These are phyloP conservation scores for Natator depressus DNA, from an alignment of 2,113 vertebrate species.

Conservation along the genomic window DNA sequence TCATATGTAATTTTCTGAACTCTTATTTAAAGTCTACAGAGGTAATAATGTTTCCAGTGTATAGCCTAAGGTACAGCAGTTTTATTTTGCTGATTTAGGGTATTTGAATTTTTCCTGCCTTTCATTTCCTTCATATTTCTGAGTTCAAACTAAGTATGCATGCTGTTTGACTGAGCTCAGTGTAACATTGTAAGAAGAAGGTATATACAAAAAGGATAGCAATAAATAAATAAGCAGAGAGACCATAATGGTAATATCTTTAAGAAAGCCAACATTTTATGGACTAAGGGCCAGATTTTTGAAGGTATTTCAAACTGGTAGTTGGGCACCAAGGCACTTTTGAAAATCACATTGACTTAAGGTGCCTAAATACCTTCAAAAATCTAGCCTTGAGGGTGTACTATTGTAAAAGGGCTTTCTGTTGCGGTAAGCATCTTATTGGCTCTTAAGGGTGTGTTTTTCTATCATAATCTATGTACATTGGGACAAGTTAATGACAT, in stretches of 20 bases:
- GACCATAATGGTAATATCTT: not conserved
- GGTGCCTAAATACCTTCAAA: constrained; percentile 31
- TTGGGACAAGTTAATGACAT: not conserved
- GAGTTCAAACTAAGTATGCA: not conserved
- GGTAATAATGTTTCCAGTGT: constrained; percentile 39
- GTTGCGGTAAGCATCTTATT: constrained; percentile 18
- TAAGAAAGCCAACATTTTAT: not conserved
- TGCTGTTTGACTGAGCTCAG: not conserved
- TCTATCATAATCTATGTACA: not conserved
- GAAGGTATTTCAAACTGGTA: not conserved
- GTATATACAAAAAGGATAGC: not conserved
- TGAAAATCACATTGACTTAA: constrained; percentile 33
- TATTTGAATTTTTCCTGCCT: constrained; percentile 23
- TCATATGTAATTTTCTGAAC: constrained; percentile 53
- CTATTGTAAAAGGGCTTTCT: constrained; percentile 39
- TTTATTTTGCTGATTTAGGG: constrained; percentile 66
- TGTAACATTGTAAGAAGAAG: not conserved
- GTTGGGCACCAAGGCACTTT: not conserved
- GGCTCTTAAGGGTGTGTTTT: not conserved
- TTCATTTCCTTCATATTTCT: constrained; percentile 6
- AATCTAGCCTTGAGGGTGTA: constrained; percentile 43
- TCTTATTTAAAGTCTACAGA: constrained; percentile 47
- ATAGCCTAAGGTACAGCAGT: constrained; percentile 22
- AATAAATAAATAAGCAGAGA: not conserved
- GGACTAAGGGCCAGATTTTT: not conserved